phyloP scores from a whole-genome alignment of 2,113 vertebrate species.

The Hypanus sabinus region DNA sequence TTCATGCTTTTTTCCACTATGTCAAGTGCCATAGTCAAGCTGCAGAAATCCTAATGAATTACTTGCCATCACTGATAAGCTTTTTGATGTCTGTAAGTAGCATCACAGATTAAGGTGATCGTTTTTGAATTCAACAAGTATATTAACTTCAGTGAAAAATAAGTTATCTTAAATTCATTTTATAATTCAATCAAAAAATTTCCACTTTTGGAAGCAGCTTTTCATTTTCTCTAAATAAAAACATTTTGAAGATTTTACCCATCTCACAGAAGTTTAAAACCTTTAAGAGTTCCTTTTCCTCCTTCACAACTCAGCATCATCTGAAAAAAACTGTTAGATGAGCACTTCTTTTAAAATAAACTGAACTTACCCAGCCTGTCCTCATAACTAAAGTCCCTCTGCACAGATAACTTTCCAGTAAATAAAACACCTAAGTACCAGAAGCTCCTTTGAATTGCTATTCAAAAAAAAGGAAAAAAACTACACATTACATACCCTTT shows the following conservation, averaged over 20 bases:
- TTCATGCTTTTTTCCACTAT: neutral
- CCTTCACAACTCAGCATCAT: too few relatives aligned
- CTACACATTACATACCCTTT: too few relatives aligned
- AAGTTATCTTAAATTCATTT: neutral
- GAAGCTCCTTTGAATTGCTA: too few relatives aligned
- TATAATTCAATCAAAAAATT: neutral
- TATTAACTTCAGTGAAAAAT: neutral
- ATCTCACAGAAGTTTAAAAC: neutral
- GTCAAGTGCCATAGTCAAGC: neutral
- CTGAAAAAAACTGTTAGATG: too few relatives aligned
- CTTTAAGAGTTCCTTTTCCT: neutral
- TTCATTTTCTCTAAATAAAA: neutral
- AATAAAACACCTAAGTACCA: too few relatives aligned
- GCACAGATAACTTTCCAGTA: too few relatives aligned
- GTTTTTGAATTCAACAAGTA: neutral
- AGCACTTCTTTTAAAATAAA: too few relatives aligned
- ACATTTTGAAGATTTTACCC: neutral
- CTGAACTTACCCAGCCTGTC: too few relatives aligned
- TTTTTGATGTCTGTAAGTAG: neutral
- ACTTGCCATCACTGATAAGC: neutral
- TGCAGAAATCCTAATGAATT: neutral
- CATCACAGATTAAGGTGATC: neutral
- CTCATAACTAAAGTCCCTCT: too few relatives aligned
- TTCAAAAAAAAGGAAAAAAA: too few relatives aligned
- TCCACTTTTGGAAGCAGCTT: neutral